Conservation (phyloP, 2,888 invertebrate genomes). For the Scotopteryx bipunctaria region DNA sequence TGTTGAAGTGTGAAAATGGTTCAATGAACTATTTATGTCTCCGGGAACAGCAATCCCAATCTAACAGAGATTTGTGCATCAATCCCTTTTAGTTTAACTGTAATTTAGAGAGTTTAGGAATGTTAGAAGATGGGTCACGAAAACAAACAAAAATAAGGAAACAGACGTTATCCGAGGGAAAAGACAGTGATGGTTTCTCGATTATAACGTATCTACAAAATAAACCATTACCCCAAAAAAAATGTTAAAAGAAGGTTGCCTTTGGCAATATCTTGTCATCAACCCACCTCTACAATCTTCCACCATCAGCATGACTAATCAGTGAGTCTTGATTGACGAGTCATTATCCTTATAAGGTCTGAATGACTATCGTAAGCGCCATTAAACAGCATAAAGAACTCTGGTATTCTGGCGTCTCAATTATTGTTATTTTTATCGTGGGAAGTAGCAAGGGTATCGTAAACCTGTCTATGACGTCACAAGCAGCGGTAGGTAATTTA, state of each 20-base stretch:
- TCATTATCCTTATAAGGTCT: constrained; percentile 4
- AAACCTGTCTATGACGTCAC: too few relatives aligned
- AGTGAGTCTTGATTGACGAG: constrained; percentile 9
- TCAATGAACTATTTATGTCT: constrained; percentile 27
- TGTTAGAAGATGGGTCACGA: constrained; percentile 3
- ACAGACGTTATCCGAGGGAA: too few relatives aligned
- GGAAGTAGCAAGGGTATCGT: constrained; percentile 9
- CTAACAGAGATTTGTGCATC: constrained; percentile 58
- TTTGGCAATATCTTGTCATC: constrained; percentile 1
- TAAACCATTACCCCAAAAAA: too few relatives aligned
- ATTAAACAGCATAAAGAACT: constrained; percentile 6
- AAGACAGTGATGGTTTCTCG: too few relatives aligned
- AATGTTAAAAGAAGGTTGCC: background rate
- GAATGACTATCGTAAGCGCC: constrained; percentile 14
- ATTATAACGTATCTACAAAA: too few relatives aligned
- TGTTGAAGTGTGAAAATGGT: constrained; percentile 5
- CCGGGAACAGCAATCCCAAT: constrained; percentile 41
- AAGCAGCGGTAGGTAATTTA: too few relatives aligned
- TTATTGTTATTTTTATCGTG: constrained; percentile 19
- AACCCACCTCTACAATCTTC: background rate
- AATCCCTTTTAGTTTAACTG: constrained; percentile 14
- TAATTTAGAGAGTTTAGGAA: background rate
- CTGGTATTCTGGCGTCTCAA: background rate
- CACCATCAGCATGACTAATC: constrained; percentile 17
- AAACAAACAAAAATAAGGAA: background rate